Conservation (phyloP, 2,113 vertebrate species). For the Reinhardtius hippoglossoides region DNA sequence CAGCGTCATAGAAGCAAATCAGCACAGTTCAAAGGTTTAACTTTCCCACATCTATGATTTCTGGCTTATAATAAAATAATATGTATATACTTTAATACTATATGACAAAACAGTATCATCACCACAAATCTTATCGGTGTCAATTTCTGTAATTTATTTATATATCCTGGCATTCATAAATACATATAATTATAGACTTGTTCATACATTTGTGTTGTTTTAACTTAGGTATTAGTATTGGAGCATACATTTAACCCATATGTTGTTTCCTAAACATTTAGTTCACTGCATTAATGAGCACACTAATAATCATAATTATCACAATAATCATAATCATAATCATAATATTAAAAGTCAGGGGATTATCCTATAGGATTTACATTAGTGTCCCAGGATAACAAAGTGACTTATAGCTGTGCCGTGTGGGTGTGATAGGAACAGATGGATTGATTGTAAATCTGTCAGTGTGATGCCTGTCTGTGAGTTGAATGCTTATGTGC, state of each 20-base stretch:
- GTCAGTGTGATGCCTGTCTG: slow-evolving; percentile 51
- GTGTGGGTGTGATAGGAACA: slow-evolving; percentile 41
- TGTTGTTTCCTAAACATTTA: too few species aligned
- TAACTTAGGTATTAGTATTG: neutral
- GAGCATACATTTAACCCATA: neutral
- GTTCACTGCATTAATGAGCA: neutral
- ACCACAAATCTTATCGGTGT: too few species aligned
- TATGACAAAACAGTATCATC: too few species aligned
- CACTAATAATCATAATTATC: neutral
- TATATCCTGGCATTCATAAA: too few species aligned
- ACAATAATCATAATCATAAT: neutral
- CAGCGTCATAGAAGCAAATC: too few species aligned
- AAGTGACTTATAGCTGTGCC: slow-evolving; percentile 18
- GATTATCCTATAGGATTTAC: neutral
- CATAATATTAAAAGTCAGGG: neutral
- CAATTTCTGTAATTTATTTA: too few species aligned
- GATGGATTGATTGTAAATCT: slow-evolving; percentile 74
- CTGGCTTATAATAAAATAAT: too few species aligned
- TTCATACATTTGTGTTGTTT: neutral
- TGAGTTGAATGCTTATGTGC: slow-evolving; percentile 39
- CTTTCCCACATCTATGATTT: too few species aligned
- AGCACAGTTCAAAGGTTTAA: too few species aligned
- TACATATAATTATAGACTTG: too few species aligned
- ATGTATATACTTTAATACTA: too few species aligned
- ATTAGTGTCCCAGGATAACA: neutral